Base-by-base conservation (phyloP, 2,888 invertebrate species). In the Meiosimyza platycephala region DNA sequence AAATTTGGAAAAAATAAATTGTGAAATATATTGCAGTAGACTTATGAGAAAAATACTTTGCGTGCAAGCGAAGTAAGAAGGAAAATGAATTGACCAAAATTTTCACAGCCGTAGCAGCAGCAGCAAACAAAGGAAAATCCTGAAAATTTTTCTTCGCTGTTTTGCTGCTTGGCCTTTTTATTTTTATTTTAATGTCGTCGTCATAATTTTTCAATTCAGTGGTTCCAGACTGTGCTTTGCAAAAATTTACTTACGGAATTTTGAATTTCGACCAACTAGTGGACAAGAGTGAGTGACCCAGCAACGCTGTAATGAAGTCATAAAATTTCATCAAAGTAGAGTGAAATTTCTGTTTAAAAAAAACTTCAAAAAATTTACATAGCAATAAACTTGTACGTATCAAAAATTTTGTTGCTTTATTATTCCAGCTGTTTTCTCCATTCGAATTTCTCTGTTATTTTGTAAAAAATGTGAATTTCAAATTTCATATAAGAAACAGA, bases 81-180 rank as follows among this genome's bases (percentile, higher is more conserved):
- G 33, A 75, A 73, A 62, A 75, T 75, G 72, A 73, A 71, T 75
- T 75, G 73, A 75, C 73, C 66, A 18, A 64, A 50, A 66, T 60
- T 72, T 64, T 67, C 15, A 48, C 66, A 48, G 70, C 70, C 68
- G 55, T 69, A 75, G 73, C 57, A 12, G 40, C 62, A 50, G 70
- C 70, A 64, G 62, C 73, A 75, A 75, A 73, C 73, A 73, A 71
- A 75, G 72, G 52, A 63, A 75, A 65, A 54, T 54, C 54, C 7
- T 9, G 15, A 16, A 16, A 54, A 54, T 54, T 54, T 16, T 15
- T 54, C 16, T 54, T 54, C 16, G 16, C 15, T 15, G 15, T 54
- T 15, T 54, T 54, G 54, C 54, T 16, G 54, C 54, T 16, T 54
- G 54, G 54, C 54, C 15, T 4, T 15, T 16, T 55, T 40, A 40